phyloP scores from a whole-genome alignment of 1,140 invertebrate species.

The Panagrolaimus sp. region DNA sequence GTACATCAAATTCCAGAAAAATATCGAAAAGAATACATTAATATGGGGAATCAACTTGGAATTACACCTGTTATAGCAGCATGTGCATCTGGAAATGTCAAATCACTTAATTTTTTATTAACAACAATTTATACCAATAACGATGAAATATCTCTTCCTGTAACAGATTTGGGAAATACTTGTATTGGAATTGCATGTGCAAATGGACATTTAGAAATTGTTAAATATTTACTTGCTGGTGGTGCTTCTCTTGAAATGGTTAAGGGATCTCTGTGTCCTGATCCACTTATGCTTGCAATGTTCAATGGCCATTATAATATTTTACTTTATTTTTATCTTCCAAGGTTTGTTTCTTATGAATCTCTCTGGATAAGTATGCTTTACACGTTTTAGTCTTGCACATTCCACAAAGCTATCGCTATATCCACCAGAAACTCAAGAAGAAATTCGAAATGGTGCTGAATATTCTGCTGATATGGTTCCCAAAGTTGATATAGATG shows the following conservation, averaged over 20 bases:
- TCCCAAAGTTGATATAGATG: background rate
- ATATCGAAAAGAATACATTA: too few species aligned
- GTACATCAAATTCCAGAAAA: too few species aligned
- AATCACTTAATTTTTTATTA: background rate
- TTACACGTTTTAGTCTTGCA: too few species aligned
- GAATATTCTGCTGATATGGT: background rate
- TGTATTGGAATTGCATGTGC: constrained; percentile 1
- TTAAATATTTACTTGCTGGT: background rate
- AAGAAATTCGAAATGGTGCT: too few species aligned
- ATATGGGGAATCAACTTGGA: background rate
- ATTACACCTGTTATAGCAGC: background rate
- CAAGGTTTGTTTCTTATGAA: background rate
- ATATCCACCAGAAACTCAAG: too few species aligned
- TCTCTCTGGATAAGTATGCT: too few species aligned
- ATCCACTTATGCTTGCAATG: background rate
- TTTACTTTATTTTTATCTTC: background rate
- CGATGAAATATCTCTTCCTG: background rate
- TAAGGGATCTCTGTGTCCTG: background rate
- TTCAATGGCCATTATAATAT: background rate
- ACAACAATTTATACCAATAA: background rate
- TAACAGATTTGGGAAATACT: background rate
- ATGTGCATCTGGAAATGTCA: background rate
- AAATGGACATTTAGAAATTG: background rate
- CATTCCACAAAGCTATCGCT: too few species aligned
- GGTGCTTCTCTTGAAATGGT: background rate